phyloP scores from a whole-genome alignment of 2,888 invertebrate species.

The Drosophila ustulata region DNA sequence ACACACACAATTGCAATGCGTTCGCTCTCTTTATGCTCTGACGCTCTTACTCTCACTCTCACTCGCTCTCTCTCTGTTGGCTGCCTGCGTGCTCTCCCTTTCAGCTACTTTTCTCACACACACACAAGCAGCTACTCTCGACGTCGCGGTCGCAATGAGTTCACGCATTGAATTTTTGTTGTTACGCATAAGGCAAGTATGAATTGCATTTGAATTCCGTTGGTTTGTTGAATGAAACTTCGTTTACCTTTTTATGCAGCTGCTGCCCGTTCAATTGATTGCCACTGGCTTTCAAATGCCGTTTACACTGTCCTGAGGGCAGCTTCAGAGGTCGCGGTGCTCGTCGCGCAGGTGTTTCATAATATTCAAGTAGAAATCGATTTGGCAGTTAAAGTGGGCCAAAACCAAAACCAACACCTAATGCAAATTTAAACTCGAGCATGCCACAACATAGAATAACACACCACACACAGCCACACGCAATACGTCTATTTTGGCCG shows the following conservation, averaged over 20 bases:
- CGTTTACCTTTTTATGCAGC: slow-evolving; percentile 49
- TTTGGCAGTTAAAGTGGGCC: slow-evolving; percentile 56
- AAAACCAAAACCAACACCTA: slow-evolving; percentile 25
- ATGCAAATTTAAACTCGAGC: slow-evolving; percentile 50
- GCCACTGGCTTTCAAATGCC: slow-evolving; percentile 8
- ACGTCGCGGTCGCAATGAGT: slow-evolving; percentile 1
- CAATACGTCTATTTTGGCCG: slow-evolving; percentile 21
- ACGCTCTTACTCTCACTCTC: slow-evolving; percentile 24
- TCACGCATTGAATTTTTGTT: slow-evolving; percentile 13
- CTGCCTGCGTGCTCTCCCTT: slow-evolving; percentile 20
- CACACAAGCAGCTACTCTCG: slow-evolving; percentile 27
- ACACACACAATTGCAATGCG: slow-evolving; percentile 5
- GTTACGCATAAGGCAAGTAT: not conserved
- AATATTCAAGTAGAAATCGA: slow-evolving; percentile 70
- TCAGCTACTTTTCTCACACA: slow-evolving; percentile 30
- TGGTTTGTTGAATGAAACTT: slow-evolving; percentile 19
- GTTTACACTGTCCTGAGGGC: slow-evolving; percentile 38
- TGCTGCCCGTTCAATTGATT: slow-evolving; percentile 16
- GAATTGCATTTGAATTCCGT: slow-evolving; percentile 9
- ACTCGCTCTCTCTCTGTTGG: not conserved
- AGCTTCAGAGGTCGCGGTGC: slow-evolving; percentile 32
- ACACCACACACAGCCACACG: slow-evolving; percentile 14
- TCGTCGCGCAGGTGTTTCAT: slow-evolving; percentile 67
- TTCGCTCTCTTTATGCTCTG: slow-evolving; percentile 12
- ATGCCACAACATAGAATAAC: slow-evolving; percentile 8